Conservation (phyloP, 1,140 invertebrate genomes). For the Galleria mellonella region DNA sequence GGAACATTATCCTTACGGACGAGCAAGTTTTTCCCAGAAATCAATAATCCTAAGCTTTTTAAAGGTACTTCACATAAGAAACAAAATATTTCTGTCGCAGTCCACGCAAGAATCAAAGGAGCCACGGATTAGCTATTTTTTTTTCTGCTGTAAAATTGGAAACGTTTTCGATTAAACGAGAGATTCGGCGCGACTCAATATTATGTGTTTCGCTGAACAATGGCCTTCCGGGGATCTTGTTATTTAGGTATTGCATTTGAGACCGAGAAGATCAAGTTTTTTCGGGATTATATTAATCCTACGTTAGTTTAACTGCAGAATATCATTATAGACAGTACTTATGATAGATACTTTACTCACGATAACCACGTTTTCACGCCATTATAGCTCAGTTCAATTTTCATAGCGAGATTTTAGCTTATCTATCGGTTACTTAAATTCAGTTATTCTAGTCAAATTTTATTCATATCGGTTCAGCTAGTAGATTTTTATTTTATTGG, state of each 20-base stretch:
- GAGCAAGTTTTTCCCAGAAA: conserved; percentile 57
- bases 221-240: conserved; percentile 53
- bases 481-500: no score
- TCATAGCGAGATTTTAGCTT: no score
- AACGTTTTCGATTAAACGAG: conserved; percentile 58
- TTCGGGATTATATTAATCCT: conserved; percentile 17
- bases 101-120: conserved; percentile 48
- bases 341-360: no score
- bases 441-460: no score
- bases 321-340: no score
- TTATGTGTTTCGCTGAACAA: conserved; percentile 50
- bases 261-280: conserved; percentile 44
- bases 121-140: conserved; percentile 57
- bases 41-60: conserved; percentile 64
- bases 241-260: conserved; percentile 42
- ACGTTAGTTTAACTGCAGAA: background rate
- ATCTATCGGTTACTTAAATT: no score
- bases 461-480: no score
- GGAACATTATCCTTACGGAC: conserved; percentile 55
- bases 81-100: conserved; percentile 50
- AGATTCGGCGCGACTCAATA: conserved; percentile 55
- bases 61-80: conserved; percentile 45
- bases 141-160: conserved; percentile 60
- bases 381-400: no score
- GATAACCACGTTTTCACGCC: no score